Evolutionary conservation across 2,113 vertebrate genomes (phyloP).

Genomic region (Syngnathus scovelli): DNA sequence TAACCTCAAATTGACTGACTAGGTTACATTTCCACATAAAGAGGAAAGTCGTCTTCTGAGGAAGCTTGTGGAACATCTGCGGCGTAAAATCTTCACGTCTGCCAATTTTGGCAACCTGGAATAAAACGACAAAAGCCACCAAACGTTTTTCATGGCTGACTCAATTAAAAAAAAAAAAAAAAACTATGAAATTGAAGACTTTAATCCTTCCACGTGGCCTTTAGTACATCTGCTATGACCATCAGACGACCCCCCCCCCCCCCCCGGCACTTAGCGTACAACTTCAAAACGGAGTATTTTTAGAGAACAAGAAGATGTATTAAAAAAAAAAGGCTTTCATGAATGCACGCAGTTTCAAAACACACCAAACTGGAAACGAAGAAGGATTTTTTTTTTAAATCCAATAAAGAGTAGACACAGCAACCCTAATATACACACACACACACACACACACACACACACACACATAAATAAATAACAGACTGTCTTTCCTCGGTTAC

Average conservation of each 20-base stretch:
- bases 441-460: neutral
- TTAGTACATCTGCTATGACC: slow-evolving; percentile 62
- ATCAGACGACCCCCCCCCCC: slow-evolving; percentile 34
- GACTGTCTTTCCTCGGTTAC: slow-evolving; percentile 12
- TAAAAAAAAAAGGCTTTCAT: slow-evolving; percentile 20
- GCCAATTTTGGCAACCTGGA: slow-evolving; percentile 60
- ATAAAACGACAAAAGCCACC: slow-evolving; percentile 44
- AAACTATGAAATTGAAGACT: slow-evolving; percentile 28
- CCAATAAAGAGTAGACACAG: slow-evolving; percentile 41
- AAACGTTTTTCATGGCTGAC: slow-evolving; percentile 43
- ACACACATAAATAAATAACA: neutral
- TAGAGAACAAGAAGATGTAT: neutral
- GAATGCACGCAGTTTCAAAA: slow-evolving; percentile 48
- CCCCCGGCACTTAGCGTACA: neutral
- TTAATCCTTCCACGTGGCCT: slow-evolving; percentile 39
- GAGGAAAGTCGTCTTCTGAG: neutral
- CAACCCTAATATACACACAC: neutral
- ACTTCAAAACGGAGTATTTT: slow-evolving; percentile 17
- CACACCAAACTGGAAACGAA: slow-evolving; percentile 31
- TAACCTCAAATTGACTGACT: neutral
- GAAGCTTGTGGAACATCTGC: slow-evolving; percentile 27
- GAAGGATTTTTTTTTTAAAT: slow-evolving; percentile 43
- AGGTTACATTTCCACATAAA: neutral
- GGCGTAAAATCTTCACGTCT: slow-evolving; percentile 44
- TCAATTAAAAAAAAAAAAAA: slow-evolving; percentile 26